Evolutionary conservation across 2,113 vertebrate species (phyloP).

Genomic region (Passer montanus): DNA sequence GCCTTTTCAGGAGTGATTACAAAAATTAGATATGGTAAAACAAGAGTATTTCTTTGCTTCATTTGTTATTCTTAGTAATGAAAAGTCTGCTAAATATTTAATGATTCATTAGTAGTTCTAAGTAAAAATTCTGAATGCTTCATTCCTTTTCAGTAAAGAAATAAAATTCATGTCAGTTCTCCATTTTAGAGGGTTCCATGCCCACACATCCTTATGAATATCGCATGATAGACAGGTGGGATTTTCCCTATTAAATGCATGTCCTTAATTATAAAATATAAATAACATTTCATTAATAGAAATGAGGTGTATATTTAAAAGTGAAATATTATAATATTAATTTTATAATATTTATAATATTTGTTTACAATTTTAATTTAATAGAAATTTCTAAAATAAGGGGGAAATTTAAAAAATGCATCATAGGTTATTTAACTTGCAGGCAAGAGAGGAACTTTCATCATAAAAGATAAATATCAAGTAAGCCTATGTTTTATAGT

Average conservation of each 20-base stretch:
- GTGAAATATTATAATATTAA: neutral
- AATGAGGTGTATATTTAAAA: neutral
- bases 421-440: neutral
- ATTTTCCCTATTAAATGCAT: neutral
- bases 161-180: neutral
- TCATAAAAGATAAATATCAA: neutral
- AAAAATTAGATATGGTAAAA: neutral
- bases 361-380: neutral
- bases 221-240: neutral
- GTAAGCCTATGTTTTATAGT: neutral
- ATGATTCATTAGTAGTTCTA: neutral
- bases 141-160: neutral
- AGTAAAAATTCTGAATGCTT: neutral
- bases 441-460: neutral
- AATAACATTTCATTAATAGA: neutral
- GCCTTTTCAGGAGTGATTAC: neutral
- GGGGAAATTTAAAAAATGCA: rapidly evolving
- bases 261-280: neutral
- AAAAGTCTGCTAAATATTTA: neutral
- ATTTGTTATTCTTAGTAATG: neutral
- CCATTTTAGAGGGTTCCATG: neutral
- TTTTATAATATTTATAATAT: neutral
- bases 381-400: neutral
- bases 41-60: neutral
- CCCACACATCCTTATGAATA: neutral